Base-by-base conservation (phyloP, 2,888 invertebrate species). In the Drosophila seclusa region DNA sequence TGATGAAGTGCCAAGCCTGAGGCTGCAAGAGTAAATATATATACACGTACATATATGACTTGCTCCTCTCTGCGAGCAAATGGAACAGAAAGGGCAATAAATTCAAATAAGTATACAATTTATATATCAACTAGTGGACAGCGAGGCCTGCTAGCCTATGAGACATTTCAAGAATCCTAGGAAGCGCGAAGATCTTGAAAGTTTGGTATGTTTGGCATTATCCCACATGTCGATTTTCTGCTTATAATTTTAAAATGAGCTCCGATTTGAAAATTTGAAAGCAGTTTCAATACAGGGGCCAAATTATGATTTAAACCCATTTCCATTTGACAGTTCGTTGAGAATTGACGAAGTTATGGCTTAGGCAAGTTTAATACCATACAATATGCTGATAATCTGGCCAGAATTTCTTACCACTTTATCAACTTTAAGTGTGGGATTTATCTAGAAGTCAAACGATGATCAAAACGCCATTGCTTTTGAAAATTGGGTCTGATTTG, bases 51-150 rank as follows among this genome's bases (percentile, higher is more conserved):
- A 65, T 69, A 63, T 60, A 70, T 70, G 68, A 70, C 64, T 65
- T 68, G 84, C 69, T 57, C 36, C 54, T 49, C 45, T 62, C 32
- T 68, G 45, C 63, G 38, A 63, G 54, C 68, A 83, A 84, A 73
- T 71, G 82, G 67, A 65, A 75, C 66, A 80, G 72, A 78, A 73
- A 63, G 54, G 49, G 68, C 59, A 67, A 73, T 82, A 83, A 82
- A 82, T 82, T 77, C 70, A 68, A 74, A 83, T 82, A 68, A 80
- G 72, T 68, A 50, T 29, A 75, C 69, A 70, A 68, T 73, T 79
- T 75, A 75, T 68, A 53, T 64, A 50, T n/a, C 48, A 63, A 40
- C 58, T 24, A 32, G 66, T 38, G 36, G 50, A 66, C 49, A 59
- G 10, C 11, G 0, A 40, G 16, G 11, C 32, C 27, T 29, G 16